Evolutionary conservation across 2,797 vertebrate species (phyloP).

Genomic region (Adelosebastes latens): DNA sequence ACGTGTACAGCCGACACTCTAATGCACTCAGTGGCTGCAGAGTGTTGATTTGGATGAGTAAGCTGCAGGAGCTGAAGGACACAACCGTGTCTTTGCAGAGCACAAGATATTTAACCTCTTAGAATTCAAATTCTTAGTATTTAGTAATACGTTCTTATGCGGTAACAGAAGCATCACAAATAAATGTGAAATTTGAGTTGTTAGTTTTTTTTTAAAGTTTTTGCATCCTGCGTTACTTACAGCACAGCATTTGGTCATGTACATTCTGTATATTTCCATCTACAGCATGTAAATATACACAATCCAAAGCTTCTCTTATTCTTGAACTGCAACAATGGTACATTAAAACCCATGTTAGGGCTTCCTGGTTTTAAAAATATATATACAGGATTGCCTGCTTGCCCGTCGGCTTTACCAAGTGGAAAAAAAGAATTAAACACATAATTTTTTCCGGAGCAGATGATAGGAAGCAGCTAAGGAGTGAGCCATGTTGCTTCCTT

Average conservation of each 20-base stretch:
- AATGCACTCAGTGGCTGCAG: slow-evolving; percentile 53
- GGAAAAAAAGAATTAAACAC: no score
- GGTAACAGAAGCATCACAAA: neutral
- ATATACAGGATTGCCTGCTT: neutral
- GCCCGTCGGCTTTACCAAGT: no score
- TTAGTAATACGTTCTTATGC: neutral
- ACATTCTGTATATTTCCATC: neutral
- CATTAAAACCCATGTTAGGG: neutral
- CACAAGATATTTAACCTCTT: neutral
- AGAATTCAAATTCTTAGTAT: neutral
- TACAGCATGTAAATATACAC: neutral
- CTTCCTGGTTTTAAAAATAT: neutral
- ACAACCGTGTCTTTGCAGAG: slow-evolving; percentile 15
- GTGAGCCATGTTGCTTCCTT: no score
- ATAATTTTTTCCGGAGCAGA: no score
- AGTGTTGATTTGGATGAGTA: slow-evolving; percentile 54
- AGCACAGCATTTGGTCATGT: neutral
- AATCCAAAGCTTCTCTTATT: neutral
- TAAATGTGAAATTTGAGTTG: neutral
- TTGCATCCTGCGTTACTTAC: neutral
- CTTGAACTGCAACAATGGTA: neutral
- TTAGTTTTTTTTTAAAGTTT: neutral
- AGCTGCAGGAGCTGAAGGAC: slow-evolving; percentile 45
- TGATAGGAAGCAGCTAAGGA: no score
- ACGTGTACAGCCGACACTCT: slow-evolving; percentile 52